Conservation (phyloP, 2,797 vertebrate genomes). For the Clarias platycephalus region DNA sequence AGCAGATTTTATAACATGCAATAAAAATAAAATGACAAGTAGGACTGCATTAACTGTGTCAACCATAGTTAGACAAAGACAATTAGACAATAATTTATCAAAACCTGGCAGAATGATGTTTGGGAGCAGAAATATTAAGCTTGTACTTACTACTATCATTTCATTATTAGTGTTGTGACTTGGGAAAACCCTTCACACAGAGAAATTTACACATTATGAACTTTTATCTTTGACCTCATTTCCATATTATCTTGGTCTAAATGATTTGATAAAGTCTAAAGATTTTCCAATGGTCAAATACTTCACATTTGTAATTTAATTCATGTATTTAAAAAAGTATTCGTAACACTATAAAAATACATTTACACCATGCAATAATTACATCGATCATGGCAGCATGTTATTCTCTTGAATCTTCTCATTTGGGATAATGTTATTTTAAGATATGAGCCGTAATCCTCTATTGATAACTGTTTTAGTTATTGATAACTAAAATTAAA, state of each 20-base stretch:
- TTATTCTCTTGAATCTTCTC: neutral
- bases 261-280: neutral
- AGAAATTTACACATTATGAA: neutral
- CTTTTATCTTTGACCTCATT: neutral
- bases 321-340: neutral
- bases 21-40: neutral
- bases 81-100: neutral
- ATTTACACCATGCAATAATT: neutral
- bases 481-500: no score
- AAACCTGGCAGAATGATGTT: neutral
- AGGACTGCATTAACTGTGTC: neutral
- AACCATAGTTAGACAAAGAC: neutral
- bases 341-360: neutral
- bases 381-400: neutral
- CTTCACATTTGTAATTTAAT: neutral
- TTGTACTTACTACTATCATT: neutral
- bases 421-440: neutral
- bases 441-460: neutral
- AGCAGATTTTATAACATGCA: neutral
- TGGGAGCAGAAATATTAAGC: neutral
- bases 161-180: neutral
- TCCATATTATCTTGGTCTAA: neutral
- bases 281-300: neutral
- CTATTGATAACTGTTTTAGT: neutral
- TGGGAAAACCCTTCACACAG: neutral